Percentiles rank a stretch among this genome's conserved stretches.
Evolutionary conservation across 1,140 invertebrate genomes (phyloP).

Genomic region (Pogonognathellus flavescens): DNA sequence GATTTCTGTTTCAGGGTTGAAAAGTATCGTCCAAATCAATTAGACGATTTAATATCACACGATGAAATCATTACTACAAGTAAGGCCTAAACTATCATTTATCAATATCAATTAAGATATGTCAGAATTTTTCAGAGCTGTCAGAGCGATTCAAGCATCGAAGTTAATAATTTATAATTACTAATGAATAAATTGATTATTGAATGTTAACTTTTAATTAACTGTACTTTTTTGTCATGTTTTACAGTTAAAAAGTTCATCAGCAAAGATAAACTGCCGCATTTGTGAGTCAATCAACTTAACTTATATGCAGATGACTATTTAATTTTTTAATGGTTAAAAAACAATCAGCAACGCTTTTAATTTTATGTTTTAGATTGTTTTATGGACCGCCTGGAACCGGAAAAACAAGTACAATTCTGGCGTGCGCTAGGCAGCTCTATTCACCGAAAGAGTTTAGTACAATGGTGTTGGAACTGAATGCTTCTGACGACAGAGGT

Average conservation of each 20-base stretch:
- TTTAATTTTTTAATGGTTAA: neutral
- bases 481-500: constrained; percentile 99
- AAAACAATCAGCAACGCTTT: neutral
- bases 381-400: constrained; percentile 99
- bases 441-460: constrained; percentile 89
- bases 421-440: constrained; percentile 94
- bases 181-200: too few relatives aligned
- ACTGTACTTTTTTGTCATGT: too few relatives aligned
- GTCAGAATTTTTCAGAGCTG: neutral
- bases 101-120: neutral
- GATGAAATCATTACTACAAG: constrained; percentile 97
- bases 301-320: neutral
- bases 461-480: constrained; percentile 93
- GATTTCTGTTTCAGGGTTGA: constrained; percentile 85
- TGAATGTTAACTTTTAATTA: too few relatives aligned
- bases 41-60: constrained; percentile 96
- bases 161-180: too few relatives aligned
- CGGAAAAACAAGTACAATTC: constrained; percentile 97
- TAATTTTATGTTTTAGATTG: constrained; percentile 69
- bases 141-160: too few relatives aligned
- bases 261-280: constrained; percentile 91
- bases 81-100: constrained; percentile 73
- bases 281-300: constrained; percentile 76
- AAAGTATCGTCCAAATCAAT: constrained; percentile 92
- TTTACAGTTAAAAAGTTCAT: constrained; percentile 93